Evolutionary conservation across 2,888 invertebrate species (phyloP).

Genomic region (Meiosimyza decipiens): DNA sequence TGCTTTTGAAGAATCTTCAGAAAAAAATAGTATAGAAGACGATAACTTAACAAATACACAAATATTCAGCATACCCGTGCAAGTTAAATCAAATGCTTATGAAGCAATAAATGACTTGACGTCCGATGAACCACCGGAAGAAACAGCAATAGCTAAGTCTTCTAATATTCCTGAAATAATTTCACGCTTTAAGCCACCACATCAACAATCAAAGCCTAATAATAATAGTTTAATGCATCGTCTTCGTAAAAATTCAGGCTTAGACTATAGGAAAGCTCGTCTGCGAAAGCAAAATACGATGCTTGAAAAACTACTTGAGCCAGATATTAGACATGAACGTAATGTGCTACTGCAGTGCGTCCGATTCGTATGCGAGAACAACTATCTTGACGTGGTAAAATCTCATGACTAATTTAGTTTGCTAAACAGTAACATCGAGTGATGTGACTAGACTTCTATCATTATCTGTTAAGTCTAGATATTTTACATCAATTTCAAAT

Average conservation of each 20-base stretch:
- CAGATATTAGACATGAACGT: constrained; percentile 86
- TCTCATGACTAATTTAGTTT: no score
- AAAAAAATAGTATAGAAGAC: not conserved
- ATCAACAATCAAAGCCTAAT: not conserved
- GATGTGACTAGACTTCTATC: no score
- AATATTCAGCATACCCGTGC: not conserved
- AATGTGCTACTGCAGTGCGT: constrained; percentile 90
- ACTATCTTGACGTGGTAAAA: constrained; percentile 73
- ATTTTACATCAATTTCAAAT: no score
- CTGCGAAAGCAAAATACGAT: constrained; percentile 68
- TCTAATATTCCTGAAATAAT: constrained; percentile 25
- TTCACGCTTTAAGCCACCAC: constrained; percentile 42
- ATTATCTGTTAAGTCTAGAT: no score
- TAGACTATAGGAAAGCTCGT: constrained; percentile 58
- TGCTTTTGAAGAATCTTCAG: not conserved
- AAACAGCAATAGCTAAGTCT: constrained; percentile 47
- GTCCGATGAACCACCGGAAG: constrained; percentile 55
- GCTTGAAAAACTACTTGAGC: constrained; percentile 77
- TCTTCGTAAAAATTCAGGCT: constrained; percentile 39
- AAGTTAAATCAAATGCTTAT: not conserved
- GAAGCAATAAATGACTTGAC: constrained; percentile 27
- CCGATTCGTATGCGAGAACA: constrained; percentile 79
- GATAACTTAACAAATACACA: not conserved
- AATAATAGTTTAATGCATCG: not conserved
- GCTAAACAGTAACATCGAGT: no score